Conservation (phyloP, 2,888 invertebrate genomes). For the Agriotes lineatus region DNA sequence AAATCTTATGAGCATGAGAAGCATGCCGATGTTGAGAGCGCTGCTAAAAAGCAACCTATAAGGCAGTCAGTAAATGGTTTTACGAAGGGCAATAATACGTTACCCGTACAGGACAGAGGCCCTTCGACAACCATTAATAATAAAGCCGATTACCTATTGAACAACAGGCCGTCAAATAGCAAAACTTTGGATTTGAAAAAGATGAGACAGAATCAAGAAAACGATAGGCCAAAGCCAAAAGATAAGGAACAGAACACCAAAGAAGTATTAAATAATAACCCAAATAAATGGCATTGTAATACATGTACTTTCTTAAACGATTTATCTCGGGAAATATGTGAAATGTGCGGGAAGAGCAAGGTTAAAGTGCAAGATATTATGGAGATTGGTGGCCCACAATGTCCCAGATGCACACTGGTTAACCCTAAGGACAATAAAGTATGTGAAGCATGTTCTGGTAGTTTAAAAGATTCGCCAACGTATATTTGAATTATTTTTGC, state of each 20-base stretch:
- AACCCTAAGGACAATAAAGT: slow-evolving; percentile 74
- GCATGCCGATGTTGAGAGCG: slow-evolving; percentile 55
- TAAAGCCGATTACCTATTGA: slow-evolving; percentile 9
- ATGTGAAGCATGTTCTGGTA: slow-evolving; percentile 79
- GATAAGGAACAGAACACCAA: slow-evolving; percentile 8
- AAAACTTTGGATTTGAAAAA: slow-evolving; percentile 51
- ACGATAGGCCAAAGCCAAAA: slow-evolving; percentile 41
- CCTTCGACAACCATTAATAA: not conserved
- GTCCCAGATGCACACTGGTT: slow-evolving; percentile 81
- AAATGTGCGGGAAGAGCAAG: slow-evolving; percentile 78
- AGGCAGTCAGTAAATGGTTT: slow-evolving; percentile 23
- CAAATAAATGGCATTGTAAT: slow-evolving; percentile 74
- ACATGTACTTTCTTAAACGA: slow-evolving; percentile 80
- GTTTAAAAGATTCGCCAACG: slow-evolving; percentile 80
- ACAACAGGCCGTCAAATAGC: slow-evolving; percentile 48
- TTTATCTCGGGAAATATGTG: slow-evolving; percentile 72
- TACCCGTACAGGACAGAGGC: slow-evolving; percentile 30
- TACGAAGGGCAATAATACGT: slow-evolving; percentile 42
- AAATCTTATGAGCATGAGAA: slow-evolving; percentile 63
- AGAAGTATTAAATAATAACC: slow-evolving; percentile 7
- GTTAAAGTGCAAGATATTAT: slow-evolving; percentile 59
- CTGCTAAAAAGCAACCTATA: slow-evolving; percentile 3
- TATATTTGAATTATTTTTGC: slow-evolving; percentile 71
- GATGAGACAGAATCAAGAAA: slow-evolving; percentile 44
- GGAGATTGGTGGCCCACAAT: slow-evolving; percentile 80